A percentile compares a stretch with the other conserved stretches of the same genome.
phyloP scores from a whole-genome alignment of 2,888 invertebrate genomes.

The Proisotoma minuta region DNA sequence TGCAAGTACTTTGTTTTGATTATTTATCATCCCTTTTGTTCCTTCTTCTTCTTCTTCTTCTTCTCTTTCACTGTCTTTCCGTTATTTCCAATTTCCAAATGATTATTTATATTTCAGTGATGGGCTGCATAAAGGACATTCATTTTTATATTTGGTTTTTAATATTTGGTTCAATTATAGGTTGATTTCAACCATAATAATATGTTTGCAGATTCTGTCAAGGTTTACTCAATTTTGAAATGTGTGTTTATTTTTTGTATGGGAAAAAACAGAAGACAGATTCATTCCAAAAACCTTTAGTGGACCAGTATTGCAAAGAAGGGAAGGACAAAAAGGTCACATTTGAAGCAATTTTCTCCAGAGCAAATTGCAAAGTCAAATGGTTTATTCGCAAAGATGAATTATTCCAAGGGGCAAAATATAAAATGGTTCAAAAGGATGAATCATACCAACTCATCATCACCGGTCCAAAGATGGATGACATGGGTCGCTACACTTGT shows the following conservation, averaged over 20 bases:
- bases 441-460: constrained; percentile 88
- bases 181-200: too few relatives aligned
- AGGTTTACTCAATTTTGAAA: not conserved
- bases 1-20: not conserved
- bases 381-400: constrained; percentile 92
- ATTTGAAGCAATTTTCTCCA: constrained; percentile 92
- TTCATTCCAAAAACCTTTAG: constrained; percentile 85
- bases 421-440: constrained; percentile 88
- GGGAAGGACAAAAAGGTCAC: constrained; percentile 92
- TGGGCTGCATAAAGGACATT: too few relatives aligned
- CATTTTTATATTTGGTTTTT: too few relatives aligned
- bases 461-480: constrained; percentile 86
- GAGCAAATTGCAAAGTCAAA: constrained; percentile 88
- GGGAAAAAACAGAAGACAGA: constrained; percentile 81
- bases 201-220: too few relatives aligned
- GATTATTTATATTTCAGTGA: too few relatives aligned
- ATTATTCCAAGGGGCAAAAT: constrained; percentile 91
- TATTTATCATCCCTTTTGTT: not conserved
- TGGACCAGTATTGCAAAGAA: constrained; percentile 90
- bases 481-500: constrained; percentile 92
- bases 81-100: too few relatives aligned
- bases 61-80: constrained; percentile 12
- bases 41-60: not conserved
- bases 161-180: too few relatives aligned
- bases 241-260: constrained; percentile 12